Evolutionary conservation across 2,113 vertebrate species (phyloP).

Genomic region (Sigmodon hispidus): DNA sequence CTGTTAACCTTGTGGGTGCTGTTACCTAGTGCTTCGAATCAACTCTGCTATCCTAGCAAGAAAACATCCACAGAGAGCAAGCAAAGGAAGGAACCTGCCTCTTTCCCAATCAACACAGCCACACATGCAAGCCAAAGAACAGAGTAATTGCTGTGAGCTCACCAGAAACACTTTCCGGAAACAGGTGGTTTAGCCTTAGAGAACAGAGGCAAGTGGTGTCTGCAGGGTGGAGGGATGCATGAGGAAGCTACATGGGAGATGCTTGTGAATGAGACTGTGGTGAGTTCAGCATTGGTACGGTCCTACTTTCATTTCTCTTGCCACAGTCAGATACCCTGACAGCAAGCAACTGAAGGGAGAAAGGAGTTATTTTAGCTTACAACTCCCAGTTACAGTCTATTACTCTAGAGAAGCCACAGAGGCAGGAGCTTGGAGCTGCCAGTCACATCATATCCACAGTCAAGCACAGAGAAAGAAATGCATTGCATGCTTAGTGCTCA

Average conservation of each 20-base stretch:
- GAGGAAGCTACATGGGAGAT: not conserved
- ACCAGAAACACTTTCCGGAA: not conserved
- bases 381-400: not conserved
- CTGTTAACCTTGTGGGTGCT: not conserved
- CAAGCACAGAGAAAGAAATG: not conserved
- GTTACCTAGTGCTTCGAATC: not conserved
- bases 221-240: not conserved
- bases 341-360: not conserved
- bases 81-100: not conserved
- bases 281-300: not conserved
- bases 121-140: not conserved
- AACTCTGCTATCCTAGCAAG: not conserved
- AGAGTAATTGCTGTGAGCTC: not conserved
- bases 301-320: not conserved
- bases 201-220: not conserved
- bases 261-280: not conserved
- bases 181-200: not conserved
- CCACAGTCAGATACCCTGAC: not conserved
- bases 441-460: not conserved
- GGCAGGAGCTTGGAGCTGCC: not conserved
- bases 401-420: not conserved
- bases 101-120: not conserved
- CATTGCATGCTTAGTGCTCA: too few relatives aligned
- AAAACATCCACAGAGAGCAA: not conserved
- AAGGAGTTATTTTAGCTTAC: not conserved